Percentiles rank a stretch among this genome's conserved stretches.
Evolutionary conservation across 2,797 vertebrate species (phyloP).

Genomic region (Myotis daubentonii): DNA sequence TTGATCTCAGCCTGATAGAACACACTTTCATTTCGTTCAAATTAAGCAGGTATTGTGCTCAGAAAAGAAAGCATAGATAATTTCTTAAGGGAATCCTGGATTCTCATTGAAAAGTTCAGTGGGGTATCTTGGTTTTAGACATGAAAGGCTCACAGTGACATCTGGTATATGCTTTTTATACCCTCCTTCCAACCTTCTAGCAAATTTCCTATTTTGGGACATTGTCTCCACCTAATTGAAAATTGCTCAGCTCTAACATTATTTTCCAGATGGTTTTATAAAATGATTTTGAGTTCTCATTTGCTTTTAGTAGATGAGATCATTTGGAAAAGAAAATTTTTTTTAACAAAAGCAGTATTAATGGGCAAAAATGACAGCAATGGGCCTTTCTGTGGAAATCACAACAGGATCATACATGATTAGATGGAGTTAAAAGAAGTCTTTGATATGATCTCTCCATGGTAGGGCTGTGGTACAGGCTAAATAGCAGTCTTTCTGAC

Average conservation of each 20-base stretch:
- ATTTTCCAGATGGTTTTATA: conserved; percentile 23
- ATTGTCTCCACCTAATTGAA: conserved; percentile 12
- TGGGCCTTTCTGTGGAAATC: not conserved
- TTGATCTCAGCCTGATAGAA: not conserved
- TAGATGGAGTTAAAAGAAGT: not conserved
- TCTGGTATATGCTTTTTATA: conserved; percentile 16
- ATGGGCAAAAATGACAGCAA: not conserved
- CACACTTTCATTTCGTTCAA: not conserved
- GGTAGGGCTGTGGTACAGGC: not conserved
- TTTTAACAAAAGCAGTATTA: not conserved
- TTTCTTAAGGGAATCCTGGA: not conserved
- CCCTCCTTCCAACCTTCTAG: not conserved
- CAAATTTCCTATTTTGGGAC: conserved; percentile 8
- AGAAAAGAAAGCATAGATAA: not conserved
- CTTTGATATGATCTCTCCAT: not conserved
- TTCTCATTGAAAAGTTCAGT: not conserved
- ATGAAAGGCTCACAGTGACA: not conserved
- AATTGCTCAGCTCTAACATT: not conserved
- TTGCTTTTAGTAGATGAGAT: conserved; percentile 44
- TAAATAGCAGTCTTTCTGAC: not conserved
- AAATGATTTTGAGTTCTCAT: not conserved
- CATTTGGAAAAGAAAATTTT: not conserved
- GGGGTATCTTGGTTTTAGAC: not conserved
- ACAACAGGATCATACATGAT: not conserved
- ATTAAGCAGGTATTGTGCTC: not conserved